Base-by-base conservation (phyloP, 2,797 vertebrate genomes). In the Rhinophrynus dorsalis region DNA sequence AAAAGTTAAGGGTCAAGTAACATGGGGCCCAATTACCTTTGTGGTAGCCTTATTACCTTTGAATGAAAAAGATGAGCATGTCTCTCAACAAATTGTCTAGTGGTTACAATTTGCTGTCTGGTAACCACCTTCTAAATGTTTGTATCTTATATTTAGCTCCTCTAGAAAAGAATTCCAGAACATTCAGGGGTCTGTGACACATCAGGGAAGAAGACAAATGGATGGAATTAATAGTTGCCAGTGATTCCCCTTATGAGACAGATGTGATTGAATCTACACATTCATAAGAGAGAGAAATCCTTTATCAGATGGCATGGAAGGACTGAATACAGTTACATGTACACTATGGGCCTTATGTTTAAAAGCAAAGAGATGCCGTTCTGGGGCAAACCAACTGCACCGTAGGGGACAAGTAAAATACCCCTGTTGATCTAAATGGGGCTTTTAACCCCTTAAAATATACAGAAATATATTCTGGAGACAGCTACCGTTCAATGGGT, bases 191-290 rank as follows among this genome's bases (percentile, higher is more conserved):
- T 11, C 44, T 48, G 18, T 62, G 59, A 62, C 44, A 62, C 18
- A 48, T 62, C 59, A 24, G 12, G n/a, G n/a, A n/a, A 62, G 42
- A 21, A 61, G 58, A 61, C 6, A 48, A 62, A 62, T 62, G 42
- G 44, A 7, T 21, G 29, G 30, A 48, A 48, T 62, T 62, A 48
- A 62, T 48, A 35, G 29, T 33, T 23, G 59, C 57, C 59, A 48
- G 59, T 62, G 42, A 62, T 62, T 60, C 48, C 30, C 29, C 20
- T 62, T 62, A 62, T 17, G 38, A 48, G 59, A 62, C 44, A 62
- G 29, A 62, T 62, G 44, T 48, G 44, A 48, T 62, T 30, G 27
- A 48, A 33, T 35, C 42, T 18, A 48, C 59, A 48, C 15, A 24
- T 42, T 45, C 45, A 60, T 11, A n/a, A 2, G 48, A 40, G 42